phyloP scores from a whole-genome alignment of 2,113 vertebrate species.

The Mustela lutreola region DNA sequence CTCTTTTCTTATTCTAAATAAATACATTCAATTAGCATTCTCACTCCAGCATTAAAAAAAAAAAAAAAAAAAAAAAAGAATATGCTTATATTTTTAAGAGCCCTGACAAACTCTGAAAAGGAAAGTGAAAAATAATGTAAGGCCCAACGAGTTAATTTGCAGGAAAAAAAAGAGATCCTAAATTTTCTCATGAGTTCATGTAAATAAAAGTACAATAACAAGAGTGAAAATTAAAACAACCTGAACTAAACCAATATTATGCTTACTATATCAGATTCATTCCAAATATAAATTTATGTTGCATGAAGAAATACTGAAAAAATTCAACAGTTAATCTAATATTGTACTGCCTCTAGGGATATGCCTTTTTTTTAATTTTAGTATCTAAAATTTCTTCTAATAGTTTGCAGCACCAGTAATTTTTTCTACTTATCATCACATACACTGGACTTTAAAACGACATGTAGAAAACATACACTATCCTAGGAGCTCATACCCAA shows the following conservation, averaged over 20 bases:
- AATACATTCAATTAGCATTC: background rate
- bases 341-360: conserved; percentile 78
- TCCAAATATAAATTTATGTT: conserved; percentile 24
- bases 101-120: background rate
- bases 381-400: conserved; percentile 73
- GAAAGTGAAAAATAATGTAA: background rate
- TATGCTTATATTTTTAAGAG: background rate
- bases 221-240: background rate
- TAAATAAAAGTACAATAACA: background rate
- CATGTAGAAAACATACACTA: background rate
- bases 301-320: background rate
- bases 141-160: background rate
- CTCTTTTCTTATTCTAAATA: conserved; percentile 37
- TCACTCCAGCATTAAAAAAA: background rate
- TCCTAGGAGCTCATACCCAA: background rate
- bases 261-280: background rate
- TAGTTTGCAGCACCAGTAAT: conserved; percentile 74
- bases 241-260: background rate
- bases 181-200: background rate
- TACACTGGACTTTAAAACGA: conserved; percentile 54
- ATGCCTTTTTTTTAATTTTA: conserved; percentile 76
- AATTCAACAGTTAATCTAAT: conserved; percentile 82
- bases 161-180: background rate
- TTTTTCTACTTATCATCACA: background rate
- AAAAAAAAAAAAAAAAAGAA: background rate